phyloP scores from a whole-genome alignment of 2,113 vertebrate genomes.

The Charadrius vociferus region DNA sequence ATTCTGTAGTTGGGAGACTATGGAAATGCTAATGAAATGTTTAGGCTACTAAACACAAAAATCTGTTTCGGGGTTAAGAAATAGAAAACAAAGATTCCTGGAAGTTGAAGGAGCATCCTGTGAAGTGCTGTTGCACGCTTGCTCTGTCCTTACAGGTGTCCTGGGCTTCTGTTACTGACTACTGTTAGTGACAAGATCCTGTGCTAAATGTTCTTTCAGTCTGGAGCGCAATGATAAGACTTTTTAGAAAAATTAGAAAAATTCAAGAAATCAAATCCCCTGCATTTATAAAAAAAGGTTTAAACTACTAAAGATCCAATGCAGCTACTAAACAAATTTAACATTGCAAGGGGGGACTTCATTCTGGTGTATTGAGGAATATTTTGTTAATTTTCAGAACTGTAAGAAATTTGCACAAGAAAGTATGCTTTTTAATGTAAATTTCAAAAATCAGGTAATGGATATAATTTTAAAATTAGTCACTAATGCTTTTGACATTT shows the following conservation, averaged over 20 bases:
- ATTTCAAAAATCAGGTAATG: background rate
- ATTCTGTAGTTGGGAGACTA: background rate
- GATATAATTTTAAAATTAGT: background rate
- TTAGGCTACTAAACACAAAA: background rate
- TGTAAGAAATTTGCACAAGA: background rate
- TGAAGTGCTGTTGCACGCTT: background rate
- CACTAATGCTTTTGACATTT: background rate
- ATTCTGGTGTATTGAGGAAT: background rate
- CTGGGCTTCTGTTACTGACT: background rate
- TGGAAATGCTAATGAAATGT: background rate
- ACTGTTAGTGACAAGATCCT: background rate
- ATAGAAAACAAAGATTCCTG: background rate
- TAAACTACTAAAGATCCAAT: background rate
- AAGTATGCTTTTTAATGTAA: background rate
- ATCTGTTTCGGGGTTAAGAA: background rate
- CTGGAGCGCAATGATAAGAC: background rate
- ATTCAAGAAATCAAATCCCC: background rate
- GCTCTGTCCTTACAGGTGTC: background rate
- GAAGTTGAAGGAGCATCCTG: background rate
- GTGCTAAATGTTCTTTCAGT: background rate
- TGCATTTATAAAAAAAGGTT: background rate
- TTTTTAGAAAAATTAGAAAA: background rate
- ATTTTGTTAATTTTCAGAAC: background rate
- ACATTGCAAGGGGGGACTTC: rapidly evolving
- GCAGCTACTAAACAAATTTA: background rate